Conservation (phyloP, 2,888 invertebrate species). For the Cantharis flavilabris region DNA sequence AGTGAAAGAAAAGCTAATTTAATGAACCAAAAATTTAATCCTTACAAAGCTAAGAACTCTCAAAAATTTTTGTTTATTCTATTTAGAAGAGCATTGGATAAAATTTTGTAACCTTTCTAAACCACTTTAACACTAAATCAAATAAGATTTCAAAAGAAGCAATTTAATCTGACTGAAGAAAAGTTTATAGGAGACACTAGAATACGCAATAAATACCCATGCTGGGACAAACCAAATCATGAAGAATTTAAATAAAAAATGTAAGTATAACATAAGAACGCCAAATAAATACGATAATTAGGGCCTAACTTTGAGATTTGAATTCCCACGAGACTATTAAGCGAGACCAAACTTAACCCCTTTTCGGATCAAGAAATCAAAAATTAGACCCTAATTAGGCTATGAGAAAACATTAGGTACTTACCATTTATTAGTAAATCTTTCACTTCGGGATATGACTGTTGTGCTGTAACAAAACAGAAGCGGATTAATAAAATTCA, state of each 20-base stretch:
- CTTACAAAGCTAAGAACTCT: not conserved
- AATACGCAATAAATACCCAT: not conserved
- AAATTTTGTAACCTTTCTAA: not conserved
- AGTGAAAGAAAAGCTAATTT: not conserved
- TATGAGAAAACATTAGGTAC: not conserved
- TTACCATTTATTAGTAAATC: not conserved
- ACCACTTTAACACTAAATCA: not conserved
- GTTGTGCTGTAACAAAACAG: not conserved
- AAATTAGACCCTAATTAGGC: not conserved
- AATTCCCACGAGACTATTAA: not conserved
- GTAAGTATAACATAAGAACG: not conserved
- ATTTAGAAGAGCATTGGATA: not conserved
- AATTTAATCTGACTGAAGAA: not conserved
- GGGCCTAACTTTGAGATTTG: not conserved
- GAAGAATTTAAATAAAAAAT: not conserved
- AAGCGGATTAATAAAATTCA: not conserved
- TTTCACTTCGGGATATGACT: not conserved
- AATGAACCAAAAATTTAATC: not conserved
- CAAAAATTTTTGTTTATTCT: not conserved
- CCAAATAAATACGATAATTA: not conserved
- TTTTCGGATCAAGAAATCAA: not conserved
- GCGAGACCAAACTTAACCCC: not conserved
- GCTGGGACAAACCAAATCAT: not conserved
- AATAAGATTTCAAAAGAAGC: not conserved
- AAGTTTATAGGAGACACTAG: not conserved